These are phyloP conservation scores for Turdus rufiventris DNA, from an alignment of 2,113 vertebrate genomes.

Conservation along the genomic window DNA sequence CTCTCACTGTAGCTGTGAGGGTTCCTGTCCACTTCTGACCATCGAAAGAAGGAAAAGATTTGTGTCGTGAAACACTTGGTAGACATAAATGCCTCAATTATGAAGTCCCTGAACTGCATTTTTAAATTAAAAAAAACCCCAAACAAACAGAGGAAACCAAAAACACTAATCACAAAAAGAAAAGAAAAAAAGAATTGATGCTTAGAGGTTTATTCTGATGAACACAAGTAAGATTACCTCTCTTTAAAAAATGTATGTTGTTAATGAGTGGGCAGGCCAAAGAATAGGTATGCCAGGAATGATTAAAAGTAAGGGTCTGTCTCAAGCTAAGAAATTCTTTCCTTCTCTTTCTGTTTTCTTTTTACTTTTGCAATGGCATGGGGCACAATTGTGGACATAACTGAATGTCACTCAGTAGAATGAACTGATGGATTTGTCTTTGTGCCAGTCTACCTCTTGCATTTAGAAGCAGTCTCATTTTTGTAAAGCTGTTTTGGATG, in stretches of 20 bases:
- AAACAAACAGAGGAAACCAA: rapidly evolving
- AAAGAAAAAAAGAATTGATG: rapidly evolving
- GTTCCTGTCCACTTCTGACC: background rate
- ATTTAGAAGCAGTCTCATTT: background rate
- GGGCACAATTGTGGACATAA: background rate
- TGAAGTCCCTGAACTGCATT: background rate
- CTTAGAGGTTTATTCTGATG: background rate
- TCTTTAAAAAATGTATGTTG: background rate
- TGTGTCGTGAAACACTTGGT: background rate
- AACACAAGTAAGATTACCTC: background rate
- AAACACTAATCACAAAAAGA: background rate
- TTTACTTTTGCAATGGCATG: background rate
- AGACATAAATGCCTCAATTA: background rate
- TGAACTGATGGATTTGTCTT: background rate
- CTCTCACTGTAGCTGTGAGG: background rate
- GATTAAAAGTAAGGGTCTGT: background rate
- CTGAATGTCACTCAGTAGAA: background rate
- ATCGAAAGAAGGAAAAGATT: background rate
- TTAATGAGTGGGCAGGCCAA: background rate
- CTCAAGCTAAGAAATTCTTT: background rate
- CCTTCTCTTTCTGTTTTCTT: background rate
- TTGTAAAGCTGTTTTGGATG: background rate
- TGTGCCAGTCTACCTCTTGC: background rate
- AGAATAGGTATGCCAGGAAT: background rate
- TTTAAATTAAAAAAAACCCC: background rate